These are phyloP conservation scores for Mirounga angustirostris DNA, from an alignment of 2,113 vertebrate species.

Conservation along the genomic window DNA sequence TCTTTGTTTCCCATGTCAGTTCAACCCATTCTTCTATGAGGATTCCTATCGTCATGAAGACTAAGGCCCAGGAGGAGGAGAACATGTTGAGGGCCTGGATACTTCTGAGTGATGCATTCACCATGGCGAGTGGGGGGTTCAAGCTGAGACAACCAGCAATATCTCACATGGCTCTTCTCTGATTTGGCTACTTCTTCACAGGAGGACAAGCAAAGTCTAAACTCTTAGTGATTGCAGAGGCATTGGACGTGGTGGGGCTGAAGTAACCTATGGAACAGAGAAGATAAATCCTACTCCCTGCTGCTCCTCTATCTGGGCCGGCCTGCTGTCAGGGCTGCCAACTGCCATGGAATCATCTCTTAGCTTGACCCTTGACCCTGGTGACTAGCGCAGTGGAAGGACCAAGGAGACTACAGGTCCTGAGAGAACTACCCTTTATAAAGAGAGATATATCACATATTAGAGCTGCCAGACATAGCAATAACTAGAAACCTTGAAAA, in stretches of 20 bases:
- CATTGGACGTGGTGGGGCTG: neutral
- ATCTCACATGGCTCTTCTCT: neutral
- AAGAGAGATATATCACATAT: neutral
- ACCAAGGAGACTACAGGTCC: neutral
- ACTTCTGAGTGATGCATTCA: neutral
- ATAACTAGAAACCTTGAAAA: neutral
- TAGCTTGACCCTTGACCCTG: conserved; percentile 68
- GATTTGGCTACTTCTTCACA: neutral
- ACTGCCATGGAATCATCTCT: conserved; percentile 59
- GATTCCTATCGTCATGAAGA: neutral
- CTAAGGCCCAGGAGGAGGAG: conserved; percentile 35
- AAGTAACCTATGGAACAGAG: neutral
- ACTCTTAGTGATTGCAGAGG: neutral
- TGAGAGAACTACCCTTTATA: neutral
- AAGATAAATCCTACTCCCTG: neutral
- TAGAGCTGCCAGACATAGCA: neutral
- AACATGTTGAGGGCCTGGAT: conserved; percentile 33
- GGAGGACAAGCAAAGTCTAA: neutral
- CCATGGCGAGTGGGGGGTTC: neutral
- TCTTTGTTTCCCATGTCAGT: neutral
- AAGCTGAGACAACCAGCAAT: neutral
- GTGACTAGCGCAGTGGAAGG: neutral
- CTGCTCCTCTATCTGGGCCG: neutral
- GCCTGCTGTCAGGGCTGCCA: neutral
- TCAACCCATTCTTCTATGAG: conserved; percentile 49